Conservation (phyloP, 2,888 invertebrate species). For the Nezara viridula region DNA sequence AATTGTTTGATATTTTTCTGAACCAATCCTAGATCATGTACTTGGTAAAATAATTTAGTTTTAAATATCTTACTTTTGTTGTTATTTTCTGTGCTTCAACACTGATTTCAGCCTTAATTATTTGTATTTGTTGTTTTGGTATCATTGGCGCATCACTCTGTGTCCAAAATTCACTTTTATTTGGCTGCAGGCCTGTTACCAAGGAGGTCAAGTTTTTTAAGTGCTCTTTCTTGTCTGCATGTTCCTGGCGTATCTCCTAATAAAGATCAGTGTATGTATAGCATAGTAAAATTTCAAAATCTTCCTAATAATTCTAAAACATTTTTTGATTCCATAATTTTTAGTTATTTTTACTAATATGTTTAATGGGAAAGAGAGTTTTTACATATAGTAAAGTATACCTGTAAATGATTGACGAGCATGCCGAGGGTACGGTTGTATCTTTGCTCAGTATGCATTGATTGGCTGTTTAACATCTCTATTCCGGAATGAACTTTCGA, state of each 20-base stretch:
- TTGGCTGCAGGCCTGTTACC: constrained; percentile 56
- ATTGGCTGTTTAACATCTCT: constrained; percentile 68
- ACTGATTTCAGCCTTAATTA: constrained; percentile 53
- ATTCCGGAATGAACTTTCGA: constrained; percentile 68
- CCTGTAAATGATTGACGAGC: constrained; percentile 66
- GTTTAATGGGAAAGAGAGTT: not conserved
- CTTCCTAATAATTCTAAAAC: too few relatives aligned
- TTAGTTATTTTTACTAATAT: not conserved
- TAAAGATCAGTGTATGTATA: too few relatives aligned
- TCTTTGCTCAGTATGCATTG: constrained; percentile 66
- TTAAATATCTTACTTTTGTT: constrained; percentile 58
- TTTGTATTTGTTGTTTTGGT: constrained; percentile 41
- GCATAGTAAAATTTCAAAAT: too few relatives aligned
- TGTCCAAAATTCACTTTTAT: constrained; percentile 32
- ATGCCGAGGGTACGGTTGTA: constrained; percentile 67
- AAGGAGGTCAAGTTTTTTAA: constrained; percentile 60
- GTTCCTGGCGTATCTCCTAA: constrained; percentile 7
- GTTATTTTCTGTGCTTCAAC: constrained; percentile 62
- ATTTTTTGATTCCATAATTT: not conserved
- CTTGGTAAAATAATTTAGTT: too few relatives aligned
- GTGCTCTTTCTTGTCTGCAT: constrained; percentile 60
- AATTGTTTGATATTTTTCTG: too few relatives aligned
- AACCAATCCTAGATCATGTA: too few relatives aligned
- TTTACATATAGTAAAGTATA: constrained; percentile 64
- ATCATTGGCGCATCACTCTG: constrained; percentile 58